Evolutionary conservation across 2,113 vertebrate species (phyloP), one percentile per base, ranked within the genome.

Genomic region (Dendrocopos noguchii): DNA sequence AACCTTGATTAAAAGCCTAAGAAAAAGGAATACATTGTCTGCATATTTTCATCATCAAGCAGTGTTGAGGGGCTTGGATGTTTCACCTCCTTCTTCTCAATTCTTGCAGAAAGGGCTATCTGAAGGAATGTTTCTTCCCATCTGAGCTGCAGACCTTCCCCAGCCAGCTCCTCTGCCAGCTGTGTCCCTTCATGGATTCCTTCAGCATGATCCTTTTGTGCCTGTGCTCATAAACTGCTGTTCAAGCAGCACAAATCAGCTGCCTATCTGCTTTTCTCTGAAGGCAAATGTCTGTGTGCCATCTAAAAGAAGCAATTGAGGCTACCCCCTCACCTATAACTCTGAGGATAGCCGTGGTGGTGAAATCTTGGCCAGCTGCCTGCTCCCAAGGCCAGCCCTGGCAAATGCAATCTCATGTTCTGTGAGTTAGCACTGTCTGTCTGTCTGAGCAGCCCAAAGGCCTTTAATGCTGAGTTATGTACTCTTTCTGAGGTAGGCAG

Each of bases 341-440:
- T 59, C 79, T 84, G 82, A 91, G 75, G 65, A 64, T 64, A 68
- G 63, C 5, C 0, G 0, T 50, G 66, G 60, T 15, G 0, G 1
- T 73, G 67, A 67, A 71, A 88, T n/a, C 61, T 94, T 80, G 76
- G 75, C 57, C 80, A 52, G 36, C 60, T 94, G 78, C 91, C 88
- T 11, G 2, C 33, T 92, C 63, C 57, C 66, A 72, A 39, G 33
- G 55, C 22, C 72, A 83, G 76, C 17, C 66, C 46, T 86, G 89
- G 68, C 63, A 92, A 79, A 68, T 25, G 42, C 29, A 88, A 16
- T 82, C 85, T 76, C 76, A 16, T 50, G 57, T 66, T 92, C 33
- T 34, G 4, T 15, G 25, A 64, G 46, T 67, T 67, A 42, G n/a
- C 79, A 83, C 80, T 84, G 68, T 91, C 68, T 67, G 36, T 59